Evolutionary conservation across 1,140 invertebrate species (phyloP).

Genomic region (Plectrocnemia conspersa): DNA sequence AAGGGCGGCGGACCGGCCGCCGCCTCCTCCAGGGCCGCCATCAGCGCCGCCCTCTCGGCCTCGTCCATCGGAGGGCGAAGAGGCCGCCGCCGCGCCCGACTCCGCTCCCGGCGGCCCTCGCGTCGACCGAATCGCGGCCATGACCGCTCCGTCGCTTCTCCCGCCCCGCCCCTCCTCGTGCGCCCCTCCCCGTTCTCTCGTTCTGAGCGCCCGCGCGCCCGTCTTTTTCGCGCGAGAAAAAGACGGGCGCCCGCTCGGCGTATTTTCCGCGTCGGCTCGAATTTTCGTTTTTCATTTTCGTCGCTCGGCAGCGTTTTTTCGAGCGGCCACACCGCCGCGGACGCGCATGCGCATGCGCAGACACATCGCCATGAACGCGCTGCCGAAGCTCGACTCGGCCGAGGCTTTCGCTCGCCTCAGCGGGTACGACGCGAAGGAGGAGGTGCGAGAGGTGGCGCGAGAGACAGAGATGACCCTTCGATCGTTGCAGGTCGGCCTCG

Average conservation of each 20-base stretch:
- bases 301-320: too few species aligned
- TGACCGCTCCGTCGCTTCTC: background rate
- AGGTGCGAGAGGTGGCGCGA: background rate
- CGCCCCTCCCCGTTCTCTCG: background rate
- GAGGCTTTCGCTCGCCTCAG: too few species aligned
- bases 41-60: slow-evolving; percentile 68
- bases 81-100: too few species aligned
- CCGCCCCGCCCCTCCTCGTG: background rate
- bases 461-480: too few species aligned
- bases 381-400: too few species aligned
- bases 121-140: background rate
- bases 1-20: slow-evolving; percentile 32
- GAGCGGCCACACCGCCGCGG: too few species aligned
- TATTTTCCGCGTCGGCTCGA: too few species aligned
- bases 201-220: too few species aligned
- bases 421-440: background rate
- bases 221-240: too few species aligned
- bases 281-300: too few species aligned
- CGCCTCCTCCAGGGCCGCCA: slow-evolving; percentile 22
- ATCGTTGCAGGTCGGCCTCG: too few species aligned
- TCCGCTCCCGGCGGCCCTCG: background rate
- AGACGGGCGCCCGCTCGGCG: too few species aligned
- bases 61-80: slow-evolving; percentile 52
- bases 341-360: background rate
- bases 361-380: background rate